Evolutionary conservation across 2,113 vertebrate species (phyloP).

Genomic region (Romanogobio albipinnatus): DNA sequence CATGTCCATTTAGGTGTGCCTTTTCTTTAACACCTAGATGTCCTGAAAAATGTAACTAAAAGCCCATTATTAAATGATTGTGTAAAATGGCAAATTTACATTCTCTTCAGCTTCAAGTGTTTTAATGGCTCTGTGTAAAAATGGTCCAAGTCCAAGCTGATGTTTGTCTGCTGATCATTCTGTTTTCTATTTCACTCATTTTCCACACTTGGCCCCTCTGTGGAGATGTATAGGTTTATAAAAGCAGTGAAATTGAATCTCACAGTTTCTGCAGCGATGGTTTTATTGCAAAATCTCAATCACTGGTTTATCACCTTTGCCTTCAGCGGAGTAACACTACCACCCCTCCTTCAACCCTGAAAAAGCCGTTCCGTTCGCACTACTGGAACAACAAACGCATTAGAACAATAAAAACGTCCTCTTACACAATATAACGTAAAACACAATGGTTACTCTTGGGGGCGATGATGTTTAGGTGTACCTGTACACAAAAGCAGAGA

Average conservation of each 20-base stretch:
- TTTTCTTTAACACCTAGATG: neutral
- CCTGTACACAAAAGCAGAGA: neutral
- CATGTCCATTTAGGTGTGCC: neutral
- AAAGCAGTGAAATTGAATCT: constrained; percentile 47
- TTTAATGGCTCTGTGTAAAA: neutral
- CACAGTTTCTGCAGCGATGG: constrained; percentile 37
- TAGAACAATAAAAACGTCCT: constrained; percentile 6
- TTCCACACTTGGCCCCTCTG: constrained; percentile 5
- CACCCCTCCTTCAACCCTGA: neutral
- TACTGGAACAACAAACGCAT: constrained; percentile 25
- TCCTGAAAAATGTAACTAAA: neutral
- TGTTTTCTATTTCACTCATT: constrained; percentile 23
- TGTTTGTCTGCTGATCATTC: constrained; percentile 15
- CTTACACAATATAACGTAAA: neutral
- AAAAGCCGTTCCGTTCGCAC: neutral
- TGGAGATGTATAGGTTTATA: constrained; percentile 55
- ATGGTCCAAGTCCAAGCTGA: neutral
- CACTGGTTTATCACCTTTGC: constrained; percentile 56
- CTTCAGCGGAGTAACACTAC: constrained; percentile 42
- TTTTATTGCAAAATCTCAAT: constrained; percentile 56
- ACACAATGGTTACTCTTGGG: neutral
- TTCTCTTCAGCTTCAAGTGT: neutral
- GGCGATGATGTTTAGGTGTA: neutral
- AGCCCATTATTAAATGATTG: neutral
- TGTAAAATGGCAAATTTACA: neutral